Percentiles rank a stretch among this genome's conserved stretches.
These are phyloP conservation scores for Aphelenchoides besseyi DNA, from an alignment of 1,140 invertebrate species.

Conservation along the genomic window DNA sequence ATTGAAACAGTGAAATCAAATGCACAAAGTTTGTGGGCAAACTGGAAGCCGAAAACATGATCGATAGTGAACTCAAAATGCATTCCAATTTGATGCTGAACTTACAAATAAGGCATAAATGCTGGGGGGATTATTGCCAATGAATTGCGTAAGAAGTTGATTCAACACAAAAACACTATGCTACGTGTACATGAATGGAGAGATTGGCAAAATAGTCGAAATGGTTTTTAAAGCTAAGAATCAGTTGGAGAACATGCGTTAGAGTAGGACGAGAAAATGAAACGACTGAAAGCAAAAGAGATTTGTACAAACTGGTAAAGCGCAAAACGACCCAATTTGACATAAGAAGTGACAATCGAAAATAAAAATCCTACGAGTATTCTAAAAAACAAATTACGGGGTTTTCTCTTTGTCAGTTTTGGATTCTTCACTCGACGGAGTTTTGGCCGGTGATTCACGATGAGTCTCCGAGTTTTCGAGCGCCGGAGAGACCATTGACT, in stretches of 20 bases:
- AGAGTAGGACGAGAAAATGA: too few relatives aligned
- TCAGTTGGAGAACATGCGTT: neutral
- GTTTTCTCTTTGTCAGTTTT: too few relatives aligned
- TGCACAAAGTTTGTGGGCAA: too few relatives aligned
- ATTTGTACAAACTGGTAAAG: slow-evolving; percentile 2
- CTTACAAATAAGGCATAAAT: neutral
- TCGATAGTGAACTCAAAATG: too few relatives aligned
- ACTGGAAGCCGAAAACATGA: neutral
- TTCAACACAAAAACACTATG: neutral
- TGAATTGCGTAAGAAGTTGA: neutral
- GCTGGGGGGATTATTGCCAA: neutral
- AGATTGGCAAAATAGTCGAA: too few relatives aligned
- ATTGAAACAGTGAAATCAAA: neutral
- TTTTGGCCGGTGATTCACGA: neutral
- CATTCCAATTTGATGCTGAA: too few relatives aligned
- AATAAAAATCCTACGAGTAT: too few relatives aligned
- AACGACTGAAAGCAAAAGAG: neutral
- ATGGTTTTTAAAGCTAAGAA: neutral
- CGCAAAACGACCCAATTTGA: slow-evolving; percentile 1
- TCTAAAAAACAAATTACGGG: too few relatives aligned
- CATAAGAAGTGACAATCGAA: neutral
- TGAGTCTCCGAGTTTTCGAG: too few relatives aligned
- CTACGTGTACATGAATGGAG: neutral
- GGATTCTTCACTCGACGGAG: too few relatives aligned
- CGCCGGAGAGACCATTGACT: neutral